A percentile compares a stretch with the other conserved stretches of the same genome.
phyloP scores from a whole-genome alignment of 2,888 invertebrate species.

The Erebia epiphron region DNA sequence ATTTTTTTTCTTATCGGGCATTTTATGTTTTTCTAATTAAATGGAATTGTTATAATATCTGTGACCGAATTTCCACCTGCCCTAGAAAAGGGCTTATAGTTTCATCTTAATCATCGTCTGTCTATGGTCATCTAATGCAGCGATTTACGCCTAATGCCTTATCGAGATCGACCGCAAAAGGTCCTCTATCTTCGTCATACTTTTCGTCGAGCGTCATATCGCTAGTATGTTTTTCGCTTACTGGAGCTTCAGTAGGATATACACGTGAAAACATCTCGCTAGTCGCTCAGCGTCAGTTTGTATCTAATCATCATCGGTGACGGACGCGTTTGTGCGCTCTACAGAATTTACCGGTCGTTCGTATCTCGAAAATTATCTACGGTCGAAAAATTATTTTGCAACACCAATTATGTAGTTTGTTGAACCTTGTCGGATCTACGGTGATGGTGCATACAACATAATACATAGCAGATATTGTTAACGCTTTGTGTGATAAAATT shows the following conservation, averaged over 20 bases:
- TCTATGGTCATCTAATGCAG: too few relatives aligned
- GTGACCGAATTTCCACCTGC: too few relatives aligned
- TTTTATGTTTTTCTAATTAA: too few relatives aligned
- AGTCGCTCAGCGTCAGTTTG: constrained; percentile 20
- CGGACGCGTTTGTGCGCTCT: constrained; percentile 20
- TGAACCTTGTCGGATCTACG: constrained; percentile 21
- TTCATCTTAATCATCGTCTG: too few relatives aligned
- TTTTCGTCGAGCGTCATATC: constrained; percentile 7
- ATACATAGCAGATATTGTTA: background rate
- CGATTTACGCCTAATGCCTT: too few relatives aligned
- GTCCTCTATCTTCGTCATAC: background rate
- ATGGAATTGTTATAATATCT: too few relatives aligned
- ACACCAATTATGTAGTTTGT: constrained; percentile 24
- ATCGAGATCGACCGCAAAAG: background rate
- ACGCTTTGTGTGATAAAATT: constrained; percentile 18
- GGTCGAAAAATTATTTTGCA: constrained; percentile 29
- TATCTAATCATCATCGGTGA: background rate
- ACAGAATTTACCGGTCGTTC: background rate
- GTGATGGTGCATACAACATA: constrained; percentile 1
- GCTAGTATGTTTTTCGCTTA: constrained; percentile 3
- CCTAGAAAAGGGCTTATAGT: too few relatives aligned
- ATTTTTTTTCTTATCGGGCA: too few relatives aligned
- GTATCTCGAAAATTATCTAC: constrained; percentile 20
- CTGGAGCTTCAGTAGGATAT: constrained; percentile 2
- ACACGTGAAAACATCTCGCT: constrained; percentile 15